Evolutionary conservation across 2,888 invertebrate species (phyloP).

Genomic region (Bursaphelenchus okinawaensis): DNA sequence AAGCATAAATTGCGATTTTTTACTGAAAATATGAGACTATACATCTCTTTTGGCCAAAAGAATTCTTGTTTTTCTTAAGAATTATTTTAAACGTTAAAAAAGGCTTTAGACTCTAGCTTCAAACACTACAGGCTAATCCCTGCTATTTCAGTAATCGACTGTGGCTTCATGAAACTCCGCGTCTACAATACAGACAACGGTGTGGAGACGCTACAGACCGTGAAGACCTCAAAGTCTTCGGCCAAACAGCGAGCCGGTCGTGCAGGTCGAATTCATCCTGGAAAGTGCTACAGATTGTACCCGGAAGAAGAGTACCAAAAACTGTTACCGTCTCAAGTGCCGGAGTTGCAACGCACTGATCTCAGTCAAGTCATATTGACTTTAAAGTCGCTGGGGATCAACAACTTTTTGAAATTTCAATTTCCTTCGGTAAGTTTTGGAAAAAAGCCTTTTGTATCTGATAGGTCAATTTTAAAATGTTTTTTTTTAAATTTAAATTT

Average conservation of each 20-base stretch:
- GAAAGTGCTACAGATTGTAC: constrained; percentile 71
- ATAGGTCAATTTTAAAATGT: constrained; percentile 1
- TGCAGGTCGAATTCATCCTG: constrained; percentile 77
- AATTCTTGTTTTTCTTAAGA: too few relatives aligned
- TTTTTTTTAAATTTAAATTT: constrained; percentile 8
- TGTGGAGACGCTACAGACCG: constrained; percentile 61
- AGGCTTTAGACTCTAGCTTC: too few relatives aligned
- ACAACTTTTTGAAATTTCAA: constrained; percentile 81
- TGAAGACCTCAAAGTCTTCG: constrained; percentile 76
- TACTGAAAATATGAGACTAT: too few relatives aligned
- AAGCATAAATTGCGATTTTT: constrained; percentile 3
- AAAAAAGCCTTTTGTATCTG: background rate
- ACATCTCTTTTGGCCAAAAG: too few relatives aligned
- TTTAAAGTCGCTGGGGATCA: constrained; percentile 86
- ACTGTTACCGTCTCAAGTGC: constrained; percentile 71
- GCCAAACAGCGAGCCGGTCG: constrained; percentile 87
- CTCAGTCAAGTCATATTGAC: constrained; percentile 78
- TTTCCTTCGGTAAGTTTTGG: constrained; percentile 65
- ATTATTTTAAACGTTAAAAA: too few relatives aligned
- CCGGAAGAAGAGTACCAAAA: constrained; percentile 71
- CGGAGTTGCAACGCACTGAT: constrained; percentile 86
- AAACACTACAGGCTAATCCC: too few relatives aligned
- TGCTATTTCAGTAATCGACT: constrained; percentile 85
- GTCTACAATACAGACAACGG: constrained; percentile 79
- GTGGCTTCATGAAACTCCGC: constrained; percentile 88